These are phyloP conservation scores for Eulithis testata DNA, from an alignment of 2,888 invertebrate species.

Conservation along the genomic window DNA sequence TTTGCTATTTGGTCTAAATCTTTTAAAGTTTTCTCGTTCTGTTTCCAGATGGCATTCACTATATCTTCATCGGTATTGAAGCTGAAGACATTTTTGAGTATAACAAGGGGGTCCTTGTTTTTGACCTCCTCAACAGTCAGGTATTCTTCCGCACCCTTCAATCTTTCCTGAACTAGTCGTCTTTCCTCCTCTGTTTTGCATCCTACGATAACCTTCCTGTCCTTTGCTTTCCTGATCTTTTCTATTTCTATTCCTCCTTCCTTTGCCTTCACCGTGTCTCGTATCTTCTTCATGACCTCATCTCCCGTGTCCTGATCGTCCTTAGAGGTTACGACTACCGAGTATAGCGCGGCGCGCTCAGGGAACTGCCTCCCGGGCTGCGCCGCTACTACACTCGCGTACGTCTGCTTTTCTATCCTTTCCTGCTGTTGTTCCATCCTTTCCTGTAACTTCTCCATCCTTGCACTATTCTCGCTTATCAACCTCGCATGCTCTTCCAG, in stretches of 20 bases:
- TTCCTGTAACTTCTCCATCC: too few species aligned
- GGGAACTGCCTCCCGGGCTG: background rate
- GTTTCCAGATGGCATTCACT: background rate
- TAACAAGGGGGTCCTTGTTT: background rate
- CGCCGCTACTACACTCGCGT: background rate
- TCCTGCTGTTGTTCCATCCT: too few species aligned
- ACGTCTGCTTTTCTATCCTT: background rate
- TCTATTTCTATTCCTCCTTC: background rate
- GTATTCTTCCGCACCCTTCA: conserved; percentile 1
- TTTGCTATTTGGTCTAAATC: background rate
- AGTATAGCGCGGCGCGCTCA: background rate
- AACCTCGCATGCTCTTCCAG: too few species aligned
- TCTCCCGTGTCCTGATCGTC: background rate
- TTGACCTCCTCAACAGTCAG: background rate
- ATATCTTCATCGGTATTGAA: too few species aligned
- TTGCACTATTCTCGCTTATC: too few species aligned
- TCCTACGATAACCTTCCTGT: background rate
- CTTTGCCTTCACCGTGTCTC: background rate
- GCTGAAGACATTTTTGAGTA: too few species aligned
- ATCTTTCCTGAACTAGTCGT: background rate
- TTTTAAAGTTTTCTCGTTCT: background rate
- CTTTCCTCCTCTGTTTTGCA: background rate
- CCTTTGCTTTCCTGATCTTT: conserved; percentile 12
- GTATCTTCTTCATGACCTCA: background rate
- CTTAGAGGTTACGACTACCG: background rate